Base-by-base conservation (phyloP, 2,888 invertebrate genomes). In the Trissonchulus sp. region DNA sequence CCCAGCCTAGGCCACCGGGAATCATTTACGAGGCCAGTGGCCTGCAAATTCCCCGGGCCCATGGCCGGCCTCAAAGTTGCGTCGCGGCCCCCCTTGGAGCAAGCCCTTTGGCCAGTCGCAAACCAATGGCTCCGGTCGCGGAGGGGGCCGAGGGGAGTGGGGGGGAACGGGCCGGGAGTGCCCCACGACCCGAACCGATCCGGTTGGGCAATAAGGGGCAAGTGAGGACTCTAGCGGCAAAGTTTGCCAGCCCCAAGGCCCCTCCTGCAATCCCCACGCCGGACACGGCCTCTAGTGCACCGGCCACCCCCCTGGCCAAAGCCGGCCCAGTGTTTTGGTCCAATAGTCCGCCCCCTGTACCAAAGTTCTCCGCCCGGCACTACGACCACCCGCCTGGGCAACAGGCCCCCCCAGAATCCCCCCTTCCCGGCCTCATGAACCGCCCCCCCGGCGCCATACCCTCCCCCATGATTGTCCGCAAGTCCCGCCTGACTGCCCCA, bases 141-240 rank as follows among this genome's bases (percentile, higher is more conserved):
- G 48, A 48, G 23, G 23, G 23, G 48, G 23, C 8, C 48, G 48
- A 48, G 23, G 48, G 23, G 23, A 48, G 23, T 8, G 23, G 23
- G 8, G 48, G 23, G 23, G 8, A 15, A 23, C 8, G 23, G 23
- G 23, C 48, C 48, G 8, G 8, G 8, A 48, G 48, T 48, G 48
- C 48, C 23, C 48, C 8, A 48, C 48, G 8, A 3, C 69, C 69
- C 2, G 30, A 15, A 28, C 69, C 69, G 31, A 28, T 69, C 3
- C 3, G 28, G 33, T 15, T 69, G 2, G 69, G 69, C 8, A 69
- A 69, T 34, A 8, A 3, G 3, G 69, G 69, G 23, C 69, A 69
- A 34, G 69, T 69, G 3, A 69, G 33, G 31, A 15, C 69, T 8
- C 31, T 69, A 31, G 35, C 69, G 35, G 69, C 31, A 30, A 31